Conservation (phyloP, 2,888 invertebrate species). For the Aleiodes alternator region DNA sequence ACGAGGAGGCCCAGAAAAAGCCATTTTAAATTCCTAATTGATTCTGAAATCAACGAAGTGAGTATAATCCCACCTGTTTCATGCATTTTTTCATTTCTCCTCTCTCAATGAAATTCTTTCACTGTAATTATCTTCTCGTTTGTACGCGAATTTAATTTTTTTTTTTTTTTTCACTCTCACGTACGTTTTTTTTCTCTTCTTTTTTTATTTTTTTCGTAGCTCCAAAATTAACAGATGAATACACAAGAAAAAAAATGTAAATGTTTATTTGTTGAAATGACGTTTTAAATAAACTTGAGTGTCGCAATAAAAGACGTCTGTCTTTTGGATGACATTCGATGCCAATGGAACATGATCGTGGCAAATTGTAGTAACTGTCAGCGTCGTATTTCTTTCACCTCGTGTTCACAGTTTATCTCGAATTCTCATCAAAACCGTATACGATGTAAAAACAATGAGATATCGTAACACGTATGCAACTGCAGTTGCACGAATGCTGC, state of each 20-base stretch:
- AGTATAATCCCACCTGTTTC: conserved; percentile 43
- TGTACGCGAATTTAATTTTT: not conserved
- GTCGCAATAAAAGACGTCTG: conserved; percentile 29
- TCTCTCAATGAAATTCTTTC: conserved; percentile 23
- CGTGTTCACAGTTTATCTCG: conserved; percentile 41
- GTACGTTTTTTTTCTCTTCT: conserved; percentile 24
- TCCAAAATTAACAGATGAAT: not conserved
- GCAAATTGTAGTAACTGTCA: conserved; percentile 16
- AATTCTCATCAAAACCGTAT: conserved; percentile 38
- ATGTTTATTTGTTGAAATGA: not conserved
- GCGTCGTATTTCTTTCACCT: conserved; percentile 36
- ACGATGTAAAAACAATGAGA: conserved; percentile 38
- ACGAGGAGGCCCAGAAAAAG: conserved; percentile 15
- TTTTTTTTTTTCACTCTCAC: conserved; percentile 7
- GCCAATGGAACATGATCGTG: conserved; percentile 13
- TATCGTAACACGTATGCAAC: conserved; percentile 34
- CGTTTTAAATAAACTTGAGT: not conserved
- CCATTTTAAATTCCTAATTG: conserved; percentile 31
- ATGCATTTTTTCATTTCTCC: conserved; percentile 45
- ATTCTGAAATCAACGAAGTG: conserved; percentile 9
- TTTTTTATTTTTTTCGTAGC: not conserved
- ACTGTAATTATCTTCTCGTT: conserved; percentile 11
- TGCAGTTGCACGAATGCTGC: conserved; percentile 22
- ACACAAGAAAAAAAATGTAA: conserved; percentile 15
- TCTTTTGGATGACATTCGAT: conserved; percentile 24